A percentile compares a stretch with the other conserved stretches of the same genome.
phyloP scores from a whole-genome alignment of 2,797 vertebrate genomes.

The Scyliorhinus canicula region DNA sequence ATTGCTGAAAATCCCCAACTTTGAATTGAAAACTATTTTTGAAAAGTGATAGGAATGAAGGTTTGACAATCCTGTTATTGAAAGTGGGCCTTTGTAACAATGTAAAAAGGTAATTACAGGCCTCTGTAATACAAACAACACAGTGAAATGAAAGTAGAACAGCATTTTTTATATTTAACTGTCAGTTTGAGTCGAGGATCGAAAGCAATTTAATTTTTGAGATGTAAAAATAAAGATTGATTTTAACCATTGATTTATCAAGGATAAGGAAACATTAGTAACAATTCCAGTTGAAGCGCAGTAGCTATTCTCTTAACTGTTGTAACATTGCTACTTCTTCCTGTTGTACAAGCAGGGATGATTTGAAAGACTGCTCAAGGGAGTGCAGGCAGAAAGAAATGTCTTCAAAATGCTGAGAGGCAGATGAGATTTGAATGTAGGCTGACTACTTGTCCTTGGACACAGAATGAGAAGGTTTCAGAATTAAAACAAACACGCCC shows the following conservation, averaged over 20 bases:
- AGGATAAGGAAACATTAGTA: not conserved
- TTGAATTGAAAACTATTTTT: not conserved
- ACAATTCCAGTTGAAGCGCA: not conserved
- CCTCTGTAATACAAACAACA: not conserved
- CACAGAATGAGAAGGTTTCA: not conserved
- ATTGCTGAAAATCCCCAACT: not conserved
- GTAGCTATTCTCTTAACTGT: not conserved
- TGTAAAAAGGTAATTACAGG: not conserved
- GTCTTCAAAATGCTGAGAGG: not conserved
- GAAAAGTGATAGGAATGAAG: not conserved
- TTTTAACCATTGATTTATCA: not conserved
- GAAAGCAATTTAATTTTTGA: constrained; percentile 5
- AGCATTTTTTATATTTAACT: not conserved
- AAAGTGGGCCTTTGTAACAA: not conserved
- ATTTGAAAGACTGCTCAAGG: not conserved
- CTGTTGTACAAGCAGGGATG: not conserved
- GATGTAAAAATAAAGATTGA: constrained; percentile 4
- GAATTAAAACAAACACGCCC: not conserved
- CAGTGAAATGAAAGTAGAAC: not conserved
- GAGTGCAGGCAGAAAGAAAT: not conserved
- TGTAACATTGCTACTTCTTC: not conserved
- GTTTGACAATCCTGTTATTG: not conserved
- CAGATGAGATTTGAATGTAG: not conserved
- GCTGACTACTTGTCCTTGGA: not conserved
- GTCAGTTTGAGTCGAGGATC: not conserved